Evolutionary conservation across 2,113 vertebrate species (phyloP).

Genomic region (Narcine bancroftii): DNA sequence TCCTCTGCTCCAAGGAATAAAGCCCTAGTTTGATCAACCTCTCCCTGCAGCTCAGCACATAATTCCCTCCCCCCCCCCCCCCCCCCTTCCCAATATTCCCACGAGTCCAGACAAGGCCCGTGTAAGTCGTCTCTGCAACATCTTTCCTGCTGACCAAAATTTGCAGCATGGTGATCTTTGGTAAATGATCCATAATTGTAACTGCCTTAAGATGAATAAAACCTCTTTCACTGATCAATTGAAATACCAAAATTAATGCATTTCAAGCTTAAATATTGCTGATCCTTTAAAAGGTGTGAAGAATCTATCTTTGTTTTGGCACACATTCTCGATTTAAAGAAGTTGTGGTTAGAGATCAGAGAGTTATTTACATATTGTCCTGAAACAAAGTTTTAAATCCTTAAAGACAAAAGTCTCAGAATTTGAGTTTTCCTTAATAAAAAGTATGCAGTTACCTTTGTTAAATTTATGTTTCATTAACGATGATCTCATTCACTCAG

Average conservation of each 20-base stretch:
- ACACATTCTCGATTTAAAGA: neutral
- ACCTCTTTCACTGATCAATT: neutral
- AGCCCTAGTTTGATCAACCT: too few relatives aligned
- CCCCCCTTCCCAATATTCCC: too few relatives aligned
- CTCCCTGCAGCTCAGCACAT: too few relatives aligned
- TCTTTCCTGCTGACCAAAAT: too few relatives aligned
- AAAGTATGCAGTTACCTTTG: neutral
- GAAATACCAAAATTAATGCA: neutral
- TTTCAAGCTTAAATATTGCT: neutral
- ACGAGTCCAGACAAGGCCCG: too few relatives aligned
- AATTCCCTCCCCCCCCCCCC: too few relatives aligned
- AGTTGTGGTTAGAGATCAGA: neutral
- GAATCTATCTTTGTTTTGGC: neutral
- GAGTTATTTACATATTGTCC: neutral
- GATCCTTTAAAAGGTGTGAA: neutral
- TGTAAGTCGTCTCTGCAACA: too few relatives aligned
- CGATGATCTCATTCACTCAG: neutral
- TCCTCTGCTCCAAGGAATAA: too few relatives aligned
- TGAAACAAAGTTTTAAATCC: neutral
- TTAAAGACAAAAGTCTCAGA: slow-evolving; percentile 13
- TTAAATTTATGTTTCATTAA: neutral
- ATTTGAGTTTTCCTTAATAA: neutral
- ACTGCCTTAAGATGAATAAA: neutral
- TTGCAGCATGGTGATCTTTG: too few relatives aligned
- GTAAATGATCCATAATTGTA: neutral